Evolutionary conservation across 2,113 vertebrate genomes (phyloP).

Genomic region (Urocynchramus pylzowi): DNA sequence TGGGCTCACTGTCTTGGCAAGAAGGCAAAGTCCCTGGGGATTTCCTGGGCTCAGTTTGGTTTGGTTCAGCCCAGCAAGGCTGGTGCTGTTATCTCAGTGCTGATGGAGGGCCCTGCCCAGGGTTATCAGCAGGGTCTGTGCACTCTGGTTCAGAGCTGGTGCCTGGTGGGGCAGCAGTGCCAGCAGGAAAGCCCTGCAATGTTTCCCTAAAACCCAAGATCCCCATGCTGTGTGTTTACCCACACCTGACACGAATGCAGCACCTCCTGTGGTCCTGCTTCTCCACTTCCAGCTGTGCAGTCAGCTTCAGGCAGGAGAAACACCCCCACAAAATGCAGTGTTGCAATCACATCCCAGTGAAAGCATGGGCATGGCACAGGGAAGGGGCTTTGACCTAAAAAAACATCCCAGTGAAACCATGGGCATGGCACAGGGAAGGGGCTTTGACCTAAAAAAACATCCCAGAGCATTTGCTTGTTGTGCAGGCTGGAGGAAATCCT

Average conservation of each 20-base stretch:
- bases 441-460: background rate
- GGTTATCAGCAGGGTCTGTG: background rate
- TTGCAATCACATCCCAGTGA: background rate
- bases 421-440: background rate
- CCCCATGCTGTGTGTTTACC: background rate
- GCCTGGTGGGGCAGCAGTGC: background rate
- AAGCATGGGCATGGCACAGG: background rate
- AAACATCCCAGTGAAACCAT: background rate
- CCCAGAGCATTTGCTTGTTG: rapidly evolving
- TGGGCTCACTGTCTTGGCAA: background rate
- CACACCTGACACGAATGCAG: background rate
- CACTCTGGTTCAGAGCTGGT: background rate
- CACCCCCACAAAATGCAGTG: background rate
- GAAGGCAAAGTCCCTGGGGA: background rate
- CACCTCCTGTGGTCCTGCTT: background rate
- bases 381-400: background rate
- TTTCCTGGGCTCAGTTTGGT: background rate
- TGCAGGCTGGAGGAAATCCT: background rate
- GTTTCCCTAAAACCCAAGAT: background rate
- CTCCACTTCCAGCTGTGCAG: background rate
- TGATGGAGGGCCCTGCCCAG: background rate
- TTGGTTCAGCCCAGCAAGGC: background rate
- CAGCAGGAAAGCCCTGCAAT: background rate
- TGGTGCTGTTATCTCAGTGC: rapidly evolving
- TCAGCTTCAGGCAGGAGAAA: background rate